phyloP scores from a whole-genome alignment of 2,113 vertebrate species.

The Pandion haliaetus region DNA sequence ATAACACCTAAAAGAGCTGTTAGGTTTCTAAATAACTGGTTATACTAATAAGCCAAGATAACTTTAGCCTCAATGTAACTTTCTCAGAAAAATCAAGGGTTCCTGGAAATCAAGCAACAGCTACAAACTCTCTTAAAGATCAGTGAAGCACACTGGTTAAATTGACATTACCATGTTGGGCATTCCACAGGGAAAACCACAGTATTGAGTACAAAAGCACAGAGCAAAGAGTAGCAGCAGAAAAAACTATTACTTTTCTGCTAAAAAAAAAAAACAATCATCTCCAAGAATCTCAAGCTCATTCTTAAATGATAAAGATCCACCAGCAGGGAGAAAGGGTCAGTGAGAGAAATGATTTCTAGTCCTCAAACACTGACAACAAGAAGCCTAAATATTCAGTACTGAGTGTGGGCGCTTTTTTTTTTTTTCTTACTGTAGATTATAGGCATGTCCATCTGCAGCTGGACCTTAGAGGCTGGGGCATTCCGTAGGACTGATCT shows the following conservation, averaged over 20 bases:
- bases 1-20: background rate
- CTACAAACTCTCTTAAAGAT: background rate
- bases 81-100: background rate
- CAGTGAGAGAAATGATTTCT: background rate
- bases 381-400: background rate
- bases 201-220: background rate
- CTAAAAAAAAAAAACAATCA: background rate
- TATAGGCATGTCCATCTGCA: background rate
- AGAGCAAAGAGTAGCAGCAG: background rate
- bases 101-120: background rate
- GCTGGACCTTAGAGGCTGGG: background rate
- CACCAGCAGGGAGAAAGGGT: background rate
- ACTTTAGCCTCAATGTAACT: background rate
- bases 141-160: background rate
- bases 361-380: background rate
- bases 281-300: background rate
- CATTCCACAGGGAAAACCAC: background rate
- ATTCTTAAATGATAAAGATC: background rate
- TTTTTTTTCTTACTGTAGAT: background rate
- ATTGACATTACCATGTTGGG: background rate
- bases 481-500: background rate
- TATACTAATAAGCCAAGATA: background rate
- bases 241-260: background rate
- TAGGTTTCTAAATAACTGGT: conserved; percentile 4
- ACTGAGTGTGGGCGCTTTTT: background rate